These are phyloP conservation scores for Pelusios castaneus DNA, from an alignment of 2,113 vertebrate genomes.

Conservation along the genomic window DNA sequence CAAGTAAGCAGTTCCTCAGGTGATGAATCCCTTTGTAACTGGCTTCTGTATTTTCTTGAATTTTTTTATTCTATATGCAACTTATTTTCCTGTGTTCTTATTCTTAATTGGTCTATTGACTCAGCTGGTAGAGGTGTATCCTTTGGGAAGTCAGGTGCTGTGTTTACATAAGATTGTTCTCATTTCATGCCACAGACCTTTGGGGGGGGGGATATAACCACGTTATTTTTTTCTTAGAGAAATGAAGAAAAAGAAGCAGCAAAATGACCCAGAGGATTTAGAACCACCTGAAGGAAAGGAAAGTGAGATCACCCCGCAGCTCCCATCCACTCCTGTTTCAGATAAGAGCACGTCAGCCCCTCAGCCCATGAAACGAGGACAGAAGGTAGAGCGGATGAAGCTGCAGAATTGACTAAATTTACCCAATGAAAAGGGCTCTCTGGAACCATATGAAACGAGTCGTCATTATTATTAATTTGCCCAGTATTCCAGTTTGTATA, in stretches of 20 bases:
- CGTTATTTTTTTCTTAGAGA: slow-evolving; percentile 77
- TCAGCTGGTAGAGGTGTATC: neutral
- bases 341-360: slow-evolving; percentile 64
- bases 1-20: neutral
- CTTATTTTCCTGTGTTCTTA: neutral
- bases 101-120: neutral
- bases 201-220: neutral
- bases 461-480: neutral
- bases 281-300: slow-evolving; percentile 72
- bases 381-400: slow-evolving; percentile 81
- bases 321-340: slow-evolving; percentile 52
- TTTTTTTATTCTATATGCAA: neutral
- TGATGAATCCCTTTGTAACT: neutral
- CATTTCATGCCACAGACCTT: neutral
- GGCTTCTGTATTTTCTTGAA: neutral
- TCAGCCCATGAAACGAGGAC: slow-evolving; percentile 89
- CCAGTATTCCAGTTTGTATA: neutral
- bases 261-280: slow-evolving; percentile 69
- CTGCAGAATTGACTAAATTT: neutral
- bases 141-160: neutral
- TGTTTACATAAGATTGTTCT: neutral
- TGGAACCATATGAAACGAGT: fast-evolving
- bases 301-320: slow-evolving; percentile 48
- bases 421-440: fast-evolving
- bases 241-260: slow-evolving; percentile 91